A percentile compares a stretch with the other conserved stretches of the same genome.
These are phyloP conservation scores for Polyodon spathula DNA, from an alignment of 2,113 vertebrate genomes.

Conservation along the genomic window DNA sequence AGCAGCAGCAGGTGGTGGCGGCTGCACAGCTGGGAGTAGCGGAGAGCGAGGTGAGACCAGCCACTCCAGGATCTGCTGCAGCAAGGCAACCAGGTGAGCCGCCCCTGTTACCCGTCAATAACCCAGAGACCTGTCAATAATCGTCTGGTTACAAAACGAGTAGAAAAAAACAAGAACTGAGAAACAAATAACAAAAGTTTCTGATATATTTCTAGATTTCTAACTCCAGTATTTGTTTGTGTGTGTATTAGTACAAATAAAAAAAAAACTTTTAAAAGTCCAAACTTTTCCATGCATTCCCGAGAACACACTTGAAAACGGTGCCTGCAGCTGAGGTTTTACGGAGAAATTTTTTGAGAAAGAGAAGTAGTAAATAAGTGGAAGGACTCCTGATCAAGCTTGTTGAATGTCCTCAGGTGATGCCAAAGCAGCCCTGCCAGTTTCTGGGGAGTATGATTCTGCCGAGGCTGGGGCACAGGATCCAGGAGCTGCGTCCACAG, in stretches of 20 bases:
- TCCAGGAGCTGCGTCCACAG: slow-evolving; percentile 37
- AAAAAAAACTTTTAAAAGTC: background rate
- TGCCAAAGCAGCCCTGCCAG: slow-evolving; percentile 71
- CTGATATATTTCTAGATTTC: no score
- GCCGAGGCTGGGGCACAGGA: slow-evolving; percentile 58
- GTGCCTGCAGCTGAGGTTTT: no score
- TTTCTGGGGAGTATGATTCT: slow-evolving; percentile 71
- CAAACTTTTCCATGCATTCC: background rate
- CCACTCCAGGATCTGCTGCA: slow-evolving; percentile 29
- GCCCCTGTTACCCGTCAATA: no score
- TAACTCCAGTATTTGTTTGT: no score
- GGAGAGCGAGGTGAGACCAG: slow-evolving; percentile 33
- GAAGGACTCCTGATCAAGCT: background rate
- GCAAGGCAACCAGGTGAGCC: slow-evolving; percentile 41
- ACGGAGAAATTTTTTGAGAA: no score
- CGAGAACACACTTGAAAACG: no score
- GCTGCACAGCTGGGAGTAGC: slow-evolving; percentile 34
- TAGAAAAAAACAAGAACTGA: no score
- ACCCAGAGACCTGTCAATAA: no score
- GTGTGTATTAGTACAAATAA: no score
- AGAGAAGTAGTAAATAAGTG: background rate
- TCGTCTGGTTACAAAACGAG: no score
- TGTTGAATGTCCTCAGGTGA: slow-evolving; percentile 54
- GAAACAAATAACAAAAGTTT: no score
- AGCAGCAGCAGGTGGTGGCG: slow-evolving; percentile 50